These are phyloP conservation scores for Panulirus ornatus DNA, from an alignment of 1,140 invertebrate genomes.

Conservation along the genomic window DNA sequence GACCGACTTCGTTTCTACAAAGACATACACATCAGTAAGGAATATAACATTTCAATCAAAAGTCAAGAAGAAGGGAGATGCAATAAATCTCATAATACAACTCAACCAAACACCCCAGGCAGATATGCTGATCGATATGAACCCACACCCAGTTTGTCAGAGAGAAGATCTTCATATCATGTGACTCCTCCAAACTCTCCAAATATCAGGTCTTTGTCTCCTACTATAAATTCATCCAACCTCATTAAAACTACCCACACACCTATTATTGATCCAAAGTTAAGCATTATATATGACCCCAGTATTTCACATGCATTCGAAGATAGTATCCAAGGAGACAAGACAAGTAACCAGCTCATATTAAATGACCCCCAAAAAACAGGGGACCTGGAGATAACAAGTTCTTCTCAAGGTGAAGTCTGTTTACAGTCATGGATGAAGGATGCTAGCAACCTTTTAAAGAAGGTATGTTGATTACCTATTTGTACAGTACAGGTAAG, in stretches of 20 bases:
- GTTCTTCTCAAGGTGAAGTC: neutral
- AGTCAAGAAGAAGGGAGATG: neutral
- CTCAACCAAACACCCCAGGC: neutral
- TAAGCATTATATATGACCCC: neutral
- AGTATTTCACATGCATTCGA: neutral
- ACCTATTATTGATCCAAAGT: conserved; percentile 25
- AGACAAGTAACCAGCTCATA: neutral
- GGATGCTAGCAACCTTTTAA: conserved; percentile 8
- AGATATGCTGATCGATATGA: neutral
- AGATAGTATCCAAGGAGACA: neutral
- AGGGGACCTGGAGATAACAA: neutral
- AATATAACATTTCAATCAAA: neutral
- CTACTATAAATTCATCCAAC: neutral
- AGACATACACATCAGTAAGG: conserved; percentile 29
- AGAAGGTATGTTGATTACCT: conserved; percentile 18
- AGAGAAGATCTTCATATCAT: conserved; percentile 21
- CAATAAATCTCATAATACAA: conserved; percentile 9
- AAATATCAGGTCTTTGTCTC: conserved; percentile 2
- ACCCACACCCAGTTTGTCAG: neutral
- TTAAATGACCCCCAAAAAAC: neutral
- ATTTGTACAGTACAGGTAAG: no score
- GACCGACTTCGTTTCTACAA: conserved; percentile 37
- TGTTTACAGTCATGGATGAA: conserved; percentile 24
- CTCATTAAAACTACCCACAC: conserved; percentile 25
- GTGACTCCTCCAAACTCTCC: conserved; percentile 25